Evolutionary conservation across 2,113 vertebrate genomes (phyloP).

Genomic region (Phrynosoma platyrhinos): DNA sequence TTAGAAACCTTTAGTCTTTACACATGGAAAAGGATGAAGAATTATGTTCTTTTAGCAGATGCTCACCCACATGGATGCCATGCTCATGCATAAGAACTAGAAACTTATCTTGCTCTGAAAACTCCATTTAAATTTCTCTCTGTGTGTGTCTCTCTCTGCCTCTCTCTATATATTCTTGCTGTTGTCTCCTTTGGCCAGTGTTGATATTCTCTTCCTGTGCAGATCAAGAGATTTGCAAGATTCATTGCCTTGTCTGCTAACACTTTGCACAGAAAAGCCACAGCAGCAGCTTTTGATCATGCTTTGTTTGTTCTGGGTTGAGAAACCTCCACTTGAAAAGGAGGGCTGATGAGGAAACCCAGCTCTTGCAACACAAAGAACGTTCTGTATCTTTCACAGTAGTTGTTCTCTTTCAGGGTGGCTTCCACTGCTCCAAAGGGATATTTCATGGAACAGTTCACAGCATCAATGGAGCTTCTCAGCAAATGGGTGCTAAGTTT

Average conservation of each 20-base stretch:
- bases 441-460: constrained; percentile 88
- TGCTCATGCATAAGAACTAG: background rate
- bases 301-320: constrained; percentile 77
- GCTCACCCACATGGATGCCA: too few relatives aligned
- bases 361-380: constrained; percentile 80
- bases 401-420: constrained; percentile 81
- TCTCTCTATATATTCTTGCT: background rate
- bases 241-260: background rate
- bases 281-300: constrained; percentile 67
- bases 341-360: constrained; percentile 67
- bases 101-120: background rate
- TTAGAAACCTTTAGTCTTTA: background rate
- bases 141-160: rapidly evolving
- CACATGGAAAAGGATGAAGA: background rate
- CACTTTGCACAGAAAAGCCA: constrained; percentile 30
- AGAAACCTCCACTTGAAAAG: constrained; percentile 71
- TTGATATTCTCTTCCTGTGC: background rate
- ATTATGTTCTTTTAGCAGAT: background rate
- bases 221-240: constrained; percentile 36
- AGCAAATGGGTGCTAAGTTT: constrained; percentile 81
- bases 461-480: constrained; percentile 84
- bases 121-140: background rate
- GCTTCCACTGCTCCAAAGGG: constrained; percentile 81
- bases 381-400: constrained; percentile 88
- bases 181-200: background rate